Evolutionary conservation across 1,140 invertebrate genomes (phyloP), one percentile per base, ranked within the genome.

Genomic region (Drosophila pectinifera): DNA sequence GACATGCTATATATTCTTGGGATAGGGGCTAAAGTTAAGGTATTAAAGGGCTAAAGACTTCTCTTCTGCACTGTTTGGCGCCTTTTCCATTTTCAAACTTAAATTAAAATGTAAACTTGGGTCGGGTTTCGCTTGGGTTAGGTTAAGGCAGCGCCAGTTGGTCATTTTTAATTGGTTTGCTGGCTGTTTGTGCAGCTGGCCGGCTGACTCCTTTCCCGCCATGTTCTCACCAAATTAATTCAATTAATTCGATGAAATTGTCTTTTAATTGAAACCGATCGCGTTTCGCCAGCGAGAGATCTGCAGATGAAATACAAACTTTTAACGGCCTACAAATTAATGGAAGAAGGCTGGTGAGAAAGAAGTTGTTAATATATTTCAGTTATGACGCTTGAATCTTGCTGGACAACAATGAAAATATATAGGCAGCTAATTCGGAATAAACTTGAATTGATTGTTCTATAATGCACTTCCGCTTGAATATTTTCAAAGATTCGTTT

Each of bases 241-340:
- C 48, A 79, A 88, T 88, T 88, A 88, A 88, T 89, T 88, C 79
- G 84, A 86, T 83, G 41, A 88, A 88, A 88, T 88, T 89, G 83
- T 89, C 83, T 88, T 88, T 88, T 88, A 88, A 88, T 88, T 88
- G 83, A 88, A 89, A 48, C 57, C 59, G 72, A 83, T 89, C 79
- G 67, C 43, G 43, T 79, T 88, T 69, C 67, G 62, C 76, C 65
- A 43, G 24, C 58, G 20, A 31, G 14, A 34, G 38, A 64, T 49
- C 38, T 43, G 41, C 58, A 42, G n/a, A 53, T 61, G 16, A 39
- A 53, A n/a, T 13, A 28, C 8, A 6, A 36, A 62, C 34, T 20
- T 56, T 42, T 31, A 64, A 64, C 28, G 54, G 54, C 26, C 46
- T 26, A 3, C 13, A 7, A 48, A 28, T 48, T n/a, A n/a, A n/a